Conservation (phyloP, 2,888 invertebrate genomes). For the Drosophila ezoana region DNA sequence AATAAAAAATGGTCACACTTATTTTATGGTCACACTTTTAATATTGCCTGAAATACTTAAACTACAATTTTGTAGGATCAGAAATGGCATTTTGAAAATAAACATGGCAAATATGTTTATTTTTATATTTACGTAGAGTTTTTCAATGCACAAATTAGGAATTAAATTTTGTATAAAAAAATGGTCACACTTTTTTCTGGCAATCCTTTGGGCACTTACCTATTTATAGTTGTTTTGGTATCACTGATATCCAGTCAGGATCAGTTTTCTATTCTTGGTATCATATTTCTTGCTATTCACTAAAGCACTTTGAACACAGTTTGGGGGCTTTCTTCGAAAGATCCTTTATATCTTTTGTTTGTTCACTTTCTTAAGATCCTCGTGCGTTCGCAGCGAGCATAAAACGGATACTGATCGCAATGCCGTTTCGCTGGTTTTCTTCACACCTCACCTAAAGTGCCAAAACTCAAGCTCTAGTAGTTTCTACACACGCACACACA, state of each 20-base stretch:
- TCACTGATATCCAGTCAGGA: constrained; percentile 59
- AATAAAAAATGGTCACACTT: neutral
- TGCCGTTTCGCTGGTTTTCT: constrained; percentile 52
- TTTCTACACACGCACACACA: constrained; percentile 51
- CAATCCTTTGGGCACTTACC: constrained; percentile 18
- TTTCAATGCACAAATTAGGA: neutral
- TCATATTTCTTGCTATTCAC: constrained; percentile 46
- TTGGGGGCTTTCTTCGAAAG: neutral
- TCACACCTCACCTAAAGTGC: constrained; percentile 68
- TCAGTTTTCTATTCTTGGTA: constrained; percentile 60
- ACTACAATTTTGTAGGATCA: too few species aligned
- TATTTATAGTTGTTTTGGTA: neutral
- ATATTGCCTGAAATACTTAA: too few species aligned
- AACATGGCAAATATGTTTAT: too few species aligned
- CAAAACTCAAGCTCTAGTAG: constrained; percentile 63
- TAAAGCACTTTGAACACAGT: constrained; percentile 25
- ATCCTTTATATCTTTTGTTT: neutral
- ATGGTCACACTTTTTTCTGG: neutral
- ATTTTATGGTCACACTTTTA: too few species aligned
- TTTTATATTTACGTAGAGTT: too few species aligned
- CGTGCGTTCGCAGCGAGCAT: constrained; percentile 58
- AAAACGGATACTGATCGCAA: constrained; percentile 72
- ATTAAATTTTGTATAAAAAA: neutral
- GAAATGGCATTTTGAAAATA: too few species aligned
- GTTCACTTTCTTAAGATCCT: constrained; percentile 8